These are phyloP conservation scores for Epizoanthus fatuus DNA, from an alignment of 92 coral and sea anemone genomes.

Conservation along the genomic window DNA sequence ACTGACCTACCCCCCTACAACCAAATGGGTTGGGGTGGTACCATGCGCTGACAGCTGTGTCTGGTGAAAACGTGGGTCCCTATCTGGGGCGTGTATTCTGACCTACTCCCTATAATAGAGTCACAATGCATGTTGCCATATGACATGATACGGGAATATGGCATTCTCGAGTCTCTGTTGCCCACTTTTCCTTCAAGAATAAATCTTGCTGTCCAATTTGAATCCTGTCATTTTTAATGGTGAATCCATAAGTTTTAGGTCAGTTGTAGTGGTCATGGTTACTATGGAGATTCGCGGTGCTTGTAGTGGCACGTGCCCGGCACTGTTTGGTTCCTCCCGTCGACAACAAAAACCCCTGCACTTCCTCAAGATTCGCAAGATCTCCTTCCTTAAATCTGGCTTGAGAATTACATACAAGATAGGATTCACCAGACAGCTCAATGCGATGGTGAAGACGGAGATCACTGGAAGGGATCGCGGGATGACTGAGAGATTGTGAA, in stretches of 20 bases:
- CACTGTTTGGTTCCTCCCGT: background rate
- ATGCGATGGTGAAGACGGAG: constrained; percentile 21
- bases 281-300: background rate
- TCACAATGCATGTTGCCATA: too few relatives aligned
- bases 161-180: too few relatives aligned
- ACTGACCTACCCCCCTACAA: too few relatives aligned
- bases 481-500: background rate
- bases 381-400: constrained; percentile 17
- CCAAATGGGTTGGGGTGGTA: too few relatives aligned
- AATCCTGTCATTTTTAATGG: background rate
- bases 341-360: background rate
- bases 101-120: too few relatives aligned
- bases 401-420: constrained; percentile 10
- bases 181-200: background rate
- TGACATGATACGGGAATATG: too few relatives aligned
- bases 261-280: background rate
- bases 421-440: constrained; percentile 12
- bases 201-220: background rate
- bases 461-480: constrained; percentile 6
- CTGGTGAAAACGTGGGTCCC: too few relatives aligned
- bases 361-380: background rate
- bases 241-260: background rate
- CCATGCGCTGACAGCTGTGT: too few relatives aligned
- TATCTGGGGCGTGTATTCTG: too few relatives aligned
- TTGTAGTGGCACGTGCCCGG: background rate